Percentiles rank a stretch among this genome's conserved stretches.
These are phyloP conservation scores for Ferdinandea cuprea DNA, from an alignment of 2,888 invertebrate genomes.

Conservation along the genomic window DNA sequence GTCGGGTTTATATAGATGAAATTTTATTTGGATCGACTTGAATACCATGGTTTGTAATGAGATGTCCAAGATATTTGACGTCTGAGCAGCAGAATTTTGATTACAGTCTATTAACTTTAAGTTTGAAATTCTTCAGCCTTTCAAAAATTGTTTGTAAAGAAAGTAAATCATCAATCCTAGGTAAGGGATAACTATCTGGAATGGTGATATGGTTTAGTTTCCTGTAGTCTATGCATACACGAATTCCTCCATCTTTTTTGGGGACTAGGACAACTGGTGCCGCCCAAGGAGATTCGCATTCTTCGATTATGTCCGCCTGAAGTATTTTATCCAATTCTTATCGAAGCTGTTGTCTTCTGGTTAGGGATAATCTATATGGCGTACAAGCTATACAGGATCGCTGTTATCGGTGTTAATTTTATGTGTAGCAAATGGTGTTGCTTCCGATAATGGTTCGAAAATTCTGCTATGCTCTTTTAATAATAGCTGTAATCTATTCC, in stretches of 20 bases:
- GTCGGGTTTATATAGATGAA: too few species aligned
- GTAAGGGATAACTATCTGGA: slow-evolving; percentile 79
- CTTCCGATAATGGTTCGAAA: neutral
- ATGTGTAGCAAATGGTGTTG: slow-evolving; percentile 23
- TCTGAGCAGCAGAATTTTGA: too few species aligned
- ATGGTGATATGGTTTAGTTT: slow-evolving; percentile 77
- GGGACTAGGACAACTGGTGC: too few species aligned
- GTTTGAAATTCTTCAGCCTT: too few species aligned
- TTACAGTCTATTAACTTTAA: too few species aligned
- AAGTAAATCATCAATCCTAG: slow-evolving; percentile 80
- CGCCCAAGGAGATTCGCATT: too few species aligned
- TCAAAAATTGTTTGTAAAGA: too few species aligned
- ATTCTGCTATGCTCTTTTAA: neutral
- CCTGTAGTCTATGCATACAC: slow-evolving; percentile 78
- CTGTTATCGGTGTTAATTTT: slow-evolving; percentile 38
- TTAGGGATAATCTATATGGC: slow-evolving; percentile 46
- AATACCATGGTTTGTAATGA: too few species aligned
- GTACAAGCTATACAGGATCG: slow-evolving; percentile 42
- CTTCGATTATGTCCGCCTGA: slow-evolving; percentile 76
- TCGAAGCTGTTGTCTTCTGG: slow-evolving; percentile 14
- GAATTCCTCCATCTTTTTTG: too few species aligned
- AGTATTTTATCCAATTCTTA: slow-evolving; percentile 77
- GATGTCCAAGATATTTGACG: too few species aligned
- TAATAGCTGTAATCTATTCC: too few species aligned
- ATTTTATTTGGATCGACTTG: too few species aligned